Base-by-base conservation (phyloP, 2,113 vertebrate genomes). In the Addax nasomaculatus region DNA sequence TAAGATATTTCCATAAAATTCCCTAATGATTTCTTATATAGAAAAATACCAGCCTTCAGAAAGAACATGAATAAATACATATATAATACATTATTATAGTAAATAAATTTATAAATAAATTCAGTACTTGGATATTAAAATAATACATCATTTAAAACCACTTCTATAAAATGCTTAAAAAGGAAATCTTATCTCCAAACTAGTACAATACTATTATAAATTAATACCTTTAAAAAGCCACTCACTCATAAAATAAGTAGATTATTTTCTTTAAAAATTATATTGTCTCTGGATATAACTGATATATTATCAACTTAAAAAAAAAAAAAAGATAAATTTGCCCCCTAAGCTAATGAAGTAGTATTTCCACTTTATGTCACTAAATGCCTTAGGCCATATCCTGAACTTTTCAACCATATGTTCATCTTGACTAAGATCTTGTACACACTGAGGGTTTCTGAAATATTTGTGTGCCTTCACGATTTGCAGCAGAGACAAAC, bases 341-440 rank as follows among this genome's bases (percentile, higher is more conserved):
- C 55, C 29, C 62, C 96, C 49, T 16, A 95, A 90, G 62, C 29
- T 58, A 39, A 88, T 81, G 47, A 97, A 94, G 19, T 43, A 43
- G 4, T 36, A 83, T 92, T 95, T 36, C 30, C 10, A 67, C 83
- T 57, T 95, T 96, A 95, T 97, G 94, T 80, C 39, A 80, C 36
- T 39, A 95, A 98, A 87, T 89, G 53, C 94, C 97, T 81, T 89
- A 98, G 96, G 92, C 49, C 55, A 39, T 96, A 33, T 5, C 10
- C 58, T 98, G 97, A 98, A 98, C 98, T 98, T 98, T 98, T 98
- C 95, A 98, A 94, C 97, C 98, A 47, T 4, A 0, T 33, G 10
- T 80, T 11, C 27, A 51, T 96, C 47, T 97, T 94, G 33, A 64
- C 80, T 89, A 94, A 94, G 80, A 29, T 29, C 89, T 27, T 80